Percentiles rank a stretch among this genome's conserved stretches.
Evolutionary conservation across 2,888 invertebrate species (phyloP).

Genomic region (Zeuzera pyrina): DNA sequence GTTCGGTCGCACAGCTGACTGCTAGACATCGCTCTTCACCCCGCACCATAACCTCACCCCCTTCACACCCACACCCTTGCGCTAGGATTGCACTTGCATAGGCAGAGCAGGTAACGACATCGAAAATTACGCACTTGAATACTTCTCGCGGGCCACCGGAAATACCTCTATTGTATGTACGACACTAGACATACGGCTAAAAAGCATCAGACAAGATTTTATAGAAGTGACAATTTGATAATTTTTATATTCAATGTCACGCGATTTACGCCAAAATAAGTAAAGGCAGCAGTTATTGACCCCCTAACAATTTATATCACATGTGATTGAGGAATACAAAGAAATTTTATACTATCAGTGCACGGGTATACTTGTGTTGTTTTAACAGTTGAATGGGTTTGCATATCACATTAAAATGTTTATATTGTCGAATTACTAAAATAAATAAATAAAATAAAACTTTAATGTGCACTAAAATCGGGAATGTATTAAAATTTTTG

Average conservation of each 20-base stretch:
- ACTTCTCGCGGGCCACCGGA: background rate
- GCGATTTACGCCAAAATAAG: conserved; percentile 29
- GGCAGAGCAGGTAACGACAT: background rate
- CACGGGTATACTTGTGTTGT: too few relatives aligned
- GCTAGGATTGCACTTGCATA: conserved; percentile 32
- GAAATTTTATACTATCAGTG: too few relatives aligned
- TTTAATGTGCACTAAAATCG: conserved; percentile 55
- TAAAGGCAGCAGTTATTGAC: conserved; percentile 61
- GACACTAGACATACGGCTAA: too few relatives aligned
- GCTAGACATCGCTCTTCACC: conserved; percentile 39
- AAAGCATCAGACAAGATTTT: too few relatives aligned
- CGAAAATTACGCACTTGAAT: background rate
- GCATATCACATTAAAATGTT: too few relatives aligned
- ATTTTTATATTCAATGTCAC: conserved; percentile 2
- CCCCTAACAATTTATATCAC: conserved; percentile 61
- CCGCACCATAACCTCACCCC: conserved; percentile 27
- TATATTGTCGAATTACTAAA: too few relatives aligned
- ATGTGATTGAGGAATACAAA: conserved; percentile 63
- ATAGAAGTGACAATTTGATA: too few relatives aligned
- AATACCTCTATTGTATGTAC: too few relatives aligned
- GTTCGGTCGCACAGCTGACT: conserved; percentile 64
- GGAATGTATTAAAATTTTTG: conserved; percentile 35
- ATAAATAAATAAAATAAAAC: conserved; percentile 30
- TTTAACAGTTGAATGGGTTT: too few relatives aligned
- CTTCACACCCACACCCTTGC: conserved; percentile 28